Evolutionary conservation across 2,113 vertebrate genomes (phyloP).

Genomic region (Jaculus jaculus): DNA sequence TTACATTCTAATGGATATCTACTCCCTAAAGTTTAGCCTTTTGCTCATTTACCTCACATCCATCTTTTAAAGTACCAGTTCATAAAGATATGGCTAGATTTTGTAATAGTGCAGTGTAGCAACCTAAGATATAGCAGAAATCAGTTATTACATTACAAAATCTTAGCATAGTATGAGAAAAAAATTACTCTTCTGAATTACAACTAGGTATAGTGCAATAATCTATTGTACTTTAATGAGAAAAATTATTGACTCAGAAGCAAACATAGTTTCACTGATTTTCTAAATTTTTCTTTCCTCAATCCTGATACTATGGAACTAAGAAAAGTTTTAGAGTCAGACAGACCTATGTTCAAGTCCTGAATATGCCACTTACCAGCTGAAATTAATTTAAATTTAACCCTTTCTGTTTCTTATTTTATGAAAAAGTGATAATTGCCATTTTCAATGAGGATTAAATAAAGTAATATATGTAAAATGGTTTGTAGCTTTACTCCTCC

Average conservation of each 20-base stretch:
- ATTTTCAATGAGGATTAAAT: conserved; percentile 49
- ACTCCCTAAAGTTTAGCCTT: background rate
- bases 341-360: conserved; percentile 30
- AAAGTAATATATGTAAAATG: conserved; percentile 33
- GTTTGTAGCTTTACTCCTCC: conserved; percentile 14
- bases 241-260: background rate
- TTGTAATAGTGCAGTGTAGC: background rate
- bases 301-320: conserved; percentile 5
- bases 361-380: background rate
- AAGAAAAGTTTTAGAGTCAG: background rate
- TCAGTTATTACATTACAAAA: background rate
- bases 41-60: background rate
- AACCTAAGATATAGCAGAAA: background rate
- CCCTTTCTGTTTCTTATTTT: conserved; percentile 48
- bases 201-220: background rate
- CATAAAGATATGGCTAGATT: background rate
- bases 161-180: conserved; percentile 15
- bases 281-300: conserved; percentile 43
- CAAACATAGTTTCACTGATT: background rate
- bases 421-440: conserved; percentile 34
- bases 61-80: background rate
- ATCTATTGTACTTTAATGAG: background rate
- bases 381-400: background rate
- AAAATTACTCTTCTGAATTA: background rate
- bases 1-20: background rate